Conservation (phyloP, 2,113 vertebrate genomes). For the Pollimyrus isidori region DNA sequence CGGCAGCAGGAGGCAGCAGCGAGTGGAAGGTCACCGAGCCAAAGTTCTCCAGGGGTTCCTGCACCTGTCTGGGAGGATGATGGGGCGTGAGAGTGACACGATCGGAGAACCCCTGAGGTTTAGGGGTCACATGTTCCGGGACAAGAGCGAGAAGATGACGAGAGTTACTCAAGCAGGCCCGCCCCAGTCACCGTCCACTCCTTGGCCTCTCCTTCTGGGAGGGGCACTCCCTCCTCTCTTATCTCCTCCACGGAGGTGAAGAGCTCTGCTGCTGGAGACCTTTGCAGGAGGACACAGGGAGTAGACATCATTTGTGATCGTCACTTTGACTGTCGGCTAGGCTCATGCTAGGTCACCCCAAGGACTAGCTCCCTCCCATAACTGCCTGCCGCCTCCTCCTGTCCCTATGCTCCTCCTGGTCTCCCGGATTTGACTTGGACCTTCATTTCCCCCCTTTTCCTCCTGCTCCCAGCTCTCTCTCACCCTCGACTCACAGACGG, state of each 20-base stretch:
- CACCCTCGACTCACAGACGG: slow-evolving; percentile 49
- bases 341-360: not conserved
- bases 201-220: not conserved
- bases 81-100: not conserved
- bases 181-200: not conserved
- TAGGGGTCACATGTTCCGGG: not conserved
- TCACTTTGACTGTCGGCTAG: not conserved
- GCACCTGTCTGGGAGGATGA: slow-evolving; percentile 31
- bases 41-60: slow-evolving; percentile 36
- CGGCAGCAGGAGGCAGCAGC: slow-evolving; percentile 40
- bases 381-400: not conserved
- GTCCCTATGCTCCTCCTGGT: not conserved
- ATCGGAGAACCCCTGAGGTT: not conserved
- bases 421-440: not conserved
- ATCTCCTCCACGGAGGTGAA: not conserved
- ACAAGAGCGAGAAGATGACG: not conserved
- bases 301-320: too few species aligned
- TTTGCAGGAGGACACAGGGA: not conserved
- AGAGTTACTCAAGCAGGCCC: not conserved
- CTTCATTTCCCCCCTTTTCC: not conserved
- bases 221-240: not conserved
- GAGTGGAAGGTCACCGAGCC: slow-evolving; percentile 42
- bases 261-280: not conserved
- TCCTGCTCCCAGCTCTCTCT: slow-evolving; percentile 10
- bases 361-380: not conserved